Evolutionary conservation across 2,888 invertebrate species (phyloP).

Genomic region (Sericinus montela): DNA sequence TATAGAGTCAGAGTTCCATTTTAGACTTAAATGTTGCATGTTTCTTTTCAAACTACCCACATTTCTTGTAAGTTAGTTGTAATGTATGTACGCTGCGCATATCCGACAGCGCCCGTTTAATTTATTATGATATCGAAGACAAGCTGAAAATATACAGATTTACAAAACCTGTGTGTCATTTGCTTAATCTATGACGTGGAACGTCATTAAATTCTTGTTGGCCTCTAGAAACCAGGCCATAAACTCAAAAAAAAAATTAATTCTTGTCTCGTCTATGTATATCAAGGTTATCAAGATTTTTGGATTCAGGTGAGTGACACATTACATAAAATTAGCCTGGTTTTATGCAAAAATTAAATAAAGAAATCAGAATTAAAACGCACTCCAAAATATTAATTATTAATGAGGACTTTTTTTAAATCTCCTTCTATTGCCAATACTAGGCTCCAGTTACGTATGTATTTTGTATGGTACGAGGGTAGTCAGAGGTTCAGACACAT

Average conservation of each 20-base stretch:
- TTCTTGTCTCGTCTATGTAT: too few relatives aligned
- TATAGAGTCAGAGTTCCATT: not conserved
- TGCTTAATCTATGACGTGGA: not conserved
- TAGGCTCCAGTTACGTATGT: too few relatives aligned
- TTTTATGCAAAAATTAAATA: too few relatives aligned
- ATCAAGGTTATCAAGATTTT: not conserved
- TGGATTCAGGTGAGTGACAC: conserved; percentile 9
- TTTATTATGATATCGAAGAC: conserved; percentile 35
- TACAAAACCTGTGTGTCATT: conserved; percentile 39
- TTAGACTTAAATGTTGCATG: not conserved
- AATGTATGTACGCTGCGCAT: conserved; percentile 34
- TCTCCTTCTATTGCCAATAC: not conserved
- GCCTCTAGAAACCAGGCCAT: too few relatives aligned
- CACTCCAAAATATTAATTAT: too few relatives aligned
- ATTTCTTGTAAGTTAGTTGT: conserved; percentile 38
- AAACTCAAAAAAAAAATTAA: not conserved
- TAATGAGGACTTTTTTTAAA: not conserved
- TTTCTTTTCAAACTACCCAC: conserved; percentile 15
- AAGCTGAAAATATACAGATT: conserved; percentile 61
- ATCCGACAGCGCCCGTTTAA: conserved; percentile 40
- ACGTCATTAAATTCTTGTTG: too few relatives aligned
- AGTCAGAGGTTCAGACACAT: too few relatives aligned
- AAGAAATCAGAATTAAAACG: not conserved
- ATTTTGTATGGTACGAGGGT: too few relatives aligned
- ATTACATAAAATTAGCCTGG: not conserved